A percentile compares a stretch with the other conserved stretches of the same genome.
phyloP scores from a whole-genome alignment of 2,797 vertebrate species.

The Cygnus olor region DNA sequence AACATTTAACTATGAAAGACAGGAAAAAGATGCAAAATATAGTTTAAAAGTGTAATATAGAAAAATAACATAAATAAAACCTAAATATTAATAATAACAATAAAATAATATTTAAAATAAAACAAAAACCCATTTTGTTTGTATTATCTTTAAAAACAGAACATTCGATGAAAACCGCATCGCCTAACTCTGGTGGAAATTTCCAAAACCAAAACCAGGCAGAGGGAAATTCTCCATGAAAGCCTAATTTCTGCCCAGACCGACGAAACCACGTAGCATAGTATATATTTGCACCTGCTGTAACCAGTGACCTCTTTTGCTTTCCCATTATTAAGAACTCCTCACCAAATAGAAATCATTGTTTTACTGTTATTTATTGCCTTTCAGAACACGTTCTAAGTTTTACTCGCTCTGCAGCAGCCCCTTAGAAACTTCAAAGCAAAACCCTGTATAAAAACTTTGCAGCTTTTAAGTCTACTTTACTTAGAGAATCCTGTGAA shows the following conservation, averaged over 20 bases:
- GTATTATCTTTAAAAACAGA: neutral
- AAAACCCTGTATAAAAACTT: slow-evolving; percentile 48
- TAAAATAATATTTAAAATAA: neutral
- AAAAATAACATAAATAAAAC: neutral
- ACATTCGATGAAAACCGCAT: neutral
- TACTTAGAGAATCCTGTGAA: slow-evolving; percentile 55
- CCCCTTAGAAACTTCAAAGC: slow-evolving; percentile 40
- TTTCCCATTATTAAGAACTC: neutral
- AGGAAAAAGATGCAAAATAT: neutral
- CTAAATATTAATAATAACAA: neutral
- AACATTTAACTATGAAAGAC: neutral
- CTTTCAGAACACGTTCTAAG: neutral
- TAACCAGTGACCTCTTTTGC: neutral
- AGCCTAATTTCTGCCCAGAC: neutral
- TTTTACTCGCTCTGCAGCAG: slow-evolving; percentile 22
- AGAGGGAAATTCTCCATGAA: neutral
- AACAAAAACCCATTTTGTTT: neutral
- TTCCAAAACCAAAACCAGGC: neutral
- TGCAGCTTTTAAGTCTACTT: slow-evolving; percentile 24
- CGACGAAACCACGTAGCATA: neutral
- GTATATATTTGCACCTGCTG: neutral
- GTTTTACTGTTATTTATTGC: slow-evolving; percentile 11
- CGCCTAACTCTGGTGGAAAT: neutral
- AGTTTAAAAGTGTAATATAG: too few relatives aligned
- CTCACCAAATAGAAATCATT: neutral